phyloP scores from a whole-genome alignment of 1,140 invertebrate genomes.

The Drosophila eugracilis region DNA sequence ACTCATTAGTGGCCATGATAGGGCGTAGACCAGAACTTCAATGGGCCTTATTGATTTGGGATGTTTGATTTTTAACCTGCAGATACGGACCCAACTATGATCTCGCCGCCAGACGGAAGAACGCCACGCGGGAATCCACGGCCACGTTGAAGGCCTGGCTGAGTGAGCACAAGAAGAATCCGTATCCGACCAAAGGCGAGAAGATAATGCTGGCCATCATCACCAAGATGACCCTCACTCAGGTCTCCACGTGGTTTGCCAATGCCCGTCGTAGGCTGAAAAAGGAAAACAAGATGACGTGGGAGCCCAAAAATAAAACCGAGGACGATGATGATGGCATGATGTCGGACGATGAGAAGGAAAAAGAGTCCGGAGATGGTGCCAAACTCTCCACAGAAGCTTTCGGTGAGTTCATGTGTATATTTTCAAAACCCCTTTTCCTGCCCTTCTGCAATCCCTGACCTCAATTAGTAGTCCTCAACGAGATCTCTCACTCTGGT shows the following conservation, averaged over 20 bases:
- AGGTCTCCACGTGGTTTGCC: conserved; percentile 98
- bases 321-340: conserved; percentile 95
- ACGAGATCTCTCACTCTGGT: conserved; percentile 38
- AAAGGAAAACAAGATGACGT: conserved; percentile 99
- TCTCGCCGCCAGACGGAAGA: conserved; percentile 96
- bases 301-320: conserved; percentile 96
- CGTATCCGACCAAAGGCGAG: conserved; percentile 97
- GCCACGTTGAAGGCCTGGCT: conserved; percentile 98
- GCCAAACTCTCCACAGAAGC: conserved; percentile 85
- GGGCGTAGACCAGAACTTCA: neutral
- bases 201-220: conserved; percentile 98
- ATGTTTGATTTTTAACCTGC: conserved; percentile 64
- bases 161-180: conserved; percentile 98
- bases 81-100: conserved; percentile 97
- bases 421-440: too few species aligned
- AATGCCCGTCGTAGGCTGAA: conserved; percentile 95
- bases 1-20: conserved; percentile 37
- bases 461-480: conserved; percentile 41
- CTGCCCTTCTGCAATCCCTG: conserved; percentile 11
- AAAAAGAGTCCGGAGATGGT: conserved; percentile 87
- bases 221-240: conserved; percentile 98
- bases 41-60: conserved; percentile 24
- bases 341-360: conserved; percentile 94
- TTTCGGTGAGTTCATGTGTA: conserved; percentile 54
- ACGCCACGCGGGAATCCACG: conserved; percentile 98